Percentiles rank a stretch among this genome's conserved stretches.
Conservation (phyloP, 1,140 invertebrate species). For the Drosophila cardini region DNA sequence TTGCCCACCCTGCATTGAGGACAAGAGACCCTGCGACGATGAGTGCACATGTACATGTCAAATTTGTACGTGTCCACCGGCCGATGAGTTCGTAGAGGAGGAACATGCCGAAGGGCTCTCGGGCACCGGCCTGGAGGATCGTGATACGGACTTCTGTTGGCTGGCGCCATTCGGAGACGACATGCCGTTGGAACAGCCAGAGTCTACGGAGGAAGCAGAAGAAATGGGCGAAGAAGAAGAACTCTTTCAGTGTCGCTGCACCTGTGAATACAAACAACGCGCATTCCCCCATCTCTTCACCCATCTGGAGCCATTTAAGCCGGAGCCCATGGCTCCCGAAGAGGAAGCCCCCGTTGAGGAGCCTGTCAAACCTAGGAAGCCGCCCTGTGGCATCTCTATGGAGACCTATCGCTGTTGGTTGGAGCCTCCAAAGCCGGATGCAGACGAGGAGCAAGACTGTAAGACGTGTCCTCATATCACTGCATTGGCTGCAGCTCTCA, state of each 20-base stretch:
- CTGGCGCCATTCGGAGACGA: constrained; percentile 55
- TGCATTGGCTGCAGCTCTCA: not conserved
- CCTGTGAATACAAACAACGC: constrained; percentile 40
- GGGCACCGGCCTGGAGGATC: constrained; percentile 54
- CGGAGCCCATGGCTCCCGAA: not conserved
- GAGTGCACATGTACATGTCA: constrained; percentile 68
- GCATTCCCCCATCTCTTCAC: constrained; percentile 55
- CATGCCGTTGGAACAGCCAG: not conserved
- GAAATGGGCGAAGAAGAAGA: not conserved
- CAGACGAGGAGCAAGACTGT: not conserved
- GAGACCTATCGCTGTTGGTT: constrained; percentile 59
- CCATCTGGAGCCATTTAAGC: constrained; percentile 51
- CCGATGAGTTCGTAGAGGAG: constrained; percentile 42
- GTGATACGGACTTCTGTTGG: constrained; percentile 66
- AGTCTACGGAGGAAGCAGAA: constrained; percentile 5
- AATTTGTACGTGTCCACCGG: constrained; percentile 45
- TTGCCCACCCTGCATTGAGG: constrained; percentile 45
- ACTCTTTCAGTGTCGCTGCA: constrained; percentile 31
- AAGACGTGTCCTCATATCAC: constrained; percentile 4
- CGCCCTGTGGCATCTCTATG: constrained; percentile 49
- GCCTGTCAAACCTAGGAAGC: constrained; percentile 10
- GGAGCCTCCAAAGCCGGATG: not conserved
- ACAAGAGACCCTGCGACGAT: constrained; percentile 40
- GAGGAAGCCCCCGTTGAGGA: constrained; percentile 9
- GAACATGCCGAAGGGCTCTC: constrained; percentile 50